Conservation (phyloP, 2,888 invertebrate genomes). For the Drosophila niveifrons region DNA sequence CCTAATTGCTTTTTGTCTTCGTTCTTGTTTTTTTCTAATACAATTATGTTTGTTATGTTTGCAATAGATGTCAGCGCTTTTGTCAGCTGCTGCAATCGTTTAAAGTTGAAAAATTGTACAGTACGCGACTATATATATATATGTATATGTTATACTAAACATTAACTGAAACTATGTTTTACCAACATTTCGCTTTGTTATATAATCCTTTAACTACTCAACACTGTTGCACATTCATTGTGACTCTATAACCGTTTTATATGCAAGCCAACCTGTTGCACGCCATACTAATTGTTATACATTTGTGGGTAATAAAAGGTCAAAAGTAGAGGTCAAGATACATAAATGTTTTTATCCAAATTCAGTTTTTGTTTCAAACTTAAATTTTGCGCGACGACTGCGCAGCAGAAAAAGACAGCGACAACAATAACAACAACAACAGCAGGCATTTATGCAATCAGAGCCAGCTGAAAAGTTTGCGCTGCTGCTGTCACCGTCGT, state of each 20-base stretch:
- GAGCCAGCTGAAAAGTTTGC: conserved; percentile 21
- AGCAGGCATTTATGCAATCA: conserved; percentile 36
- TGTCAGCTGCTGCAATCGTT: too few species aligned
- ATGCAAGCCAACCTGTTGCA: not conserved
- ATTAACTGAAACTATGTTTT: not conserved
- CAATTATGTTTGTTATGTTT: too few species aligned
- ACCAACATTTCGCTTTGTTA: too few species aligned
- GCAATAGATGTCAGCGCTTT: too few species aligned
- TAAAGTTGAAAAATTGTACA: too few species aligned
- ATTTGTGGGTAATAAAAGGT: conserved; percentile 6
- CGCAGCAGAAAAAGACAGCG: conserved; percentile 27
- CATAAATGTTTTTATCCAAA: not conserved
- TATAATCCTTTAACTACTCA: too few species aligned
- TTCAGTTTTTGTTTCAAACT: conserved; percentile 2
- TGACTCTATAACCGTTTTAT: not conserved
- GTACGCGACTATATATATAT: too few species aligned
- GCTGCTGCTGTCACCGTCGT: conserved; percentile 4
- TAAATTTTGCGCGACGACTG: conserved; percentile 11
- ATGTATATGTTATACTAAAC: not conserved
- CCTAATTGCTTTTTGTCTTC: too few species aligned
- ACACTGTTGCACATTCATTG: not conserved
- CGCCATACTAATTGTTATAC: not conserved
- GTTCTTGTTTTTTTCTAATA: too few species aligned
- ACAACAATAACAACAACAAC: conserved; percentile 7
- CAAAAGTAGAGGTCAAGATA: conserved; percentile 2